These are phyloP conservation scores for Hemiscyllium ocellatum DNA, from an alignment of 2,113 vertebrate genomes.

Conservation along the genomic window DNA sequence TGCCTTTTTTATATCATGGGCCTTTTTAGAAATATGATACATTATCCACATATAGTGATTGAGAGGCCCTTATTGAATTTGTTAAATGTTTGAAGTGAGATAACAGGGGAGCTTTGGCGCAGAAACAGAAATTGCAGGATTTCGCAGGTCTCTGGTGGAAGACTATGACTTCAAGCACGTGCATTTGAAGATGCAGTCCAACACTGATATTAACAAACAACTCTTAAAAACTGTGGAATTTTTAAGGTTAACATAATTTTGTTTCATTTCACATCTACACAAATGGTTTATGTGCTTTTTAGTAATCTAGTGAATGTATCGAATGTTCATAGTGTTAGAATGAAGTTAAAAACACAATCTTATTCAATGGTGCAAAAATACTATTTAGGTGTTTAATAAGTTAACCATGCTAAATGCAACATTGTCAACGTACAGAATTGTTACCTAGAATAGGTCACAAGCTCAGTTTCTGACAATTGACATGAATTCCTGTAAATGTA, in stretches of 20 bases:
- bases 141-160: background rate
- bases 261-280: background rate
- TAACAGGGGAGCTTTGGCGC: background rate
- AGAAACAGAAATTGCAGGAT: background rate
- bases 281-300: background rate
- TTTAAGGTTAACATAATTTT: slow-evolving; percentile 4
- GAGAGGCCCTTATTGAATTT: background rate
- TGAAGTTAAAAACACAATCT: background rate
- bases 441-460: slow-evolving; percentile 4
- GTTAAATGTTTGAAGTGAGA: background rate
- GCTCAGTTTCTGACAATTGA: background rate
- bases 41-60: background rate
- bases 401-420: background rate
- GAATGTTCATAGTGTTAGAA: background rate
- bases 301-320: background rate
- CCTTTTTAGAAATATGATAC: background rate
- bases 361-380: background rate
- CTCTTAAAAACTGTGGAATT: background rate
- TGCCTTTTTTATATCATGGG: background rate
- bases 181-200: no score
- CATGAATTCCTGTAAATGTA: background rate
- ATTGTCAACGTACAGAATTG: background rate
- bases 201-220: background rate
- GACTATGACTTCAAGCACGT: background rate
- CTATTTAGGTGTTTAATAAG: background rate